Conservation (phyloP, 2,113 vertebrate genomes). For the Egretta garzetta region DNA sequence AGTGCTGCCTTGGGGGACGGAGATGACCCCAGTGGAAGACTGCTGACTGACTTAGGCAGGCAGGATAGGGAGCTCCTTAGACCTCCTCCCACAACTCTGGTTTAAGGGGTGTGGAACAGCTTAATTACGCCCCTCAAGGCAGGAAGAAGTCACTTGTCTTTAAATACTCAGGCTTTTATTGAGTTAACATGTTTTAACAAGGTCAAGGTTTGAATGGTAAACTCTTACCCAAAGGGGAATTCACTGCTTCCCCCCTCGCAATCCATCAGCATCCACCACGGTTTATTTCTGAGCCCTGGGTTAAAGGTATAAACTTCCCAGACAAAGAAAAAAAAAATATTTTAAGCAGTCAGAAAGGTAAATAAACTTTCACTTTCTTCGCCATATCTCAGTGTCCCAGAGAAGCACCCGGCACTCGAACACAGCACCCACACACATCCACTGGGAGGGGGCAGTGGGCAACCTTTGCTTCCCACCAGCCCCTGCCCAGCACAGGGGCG, state of each 20-base stretch:
- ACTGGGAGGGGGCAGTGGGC: background rate
- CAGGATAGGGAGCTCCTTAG: background rate
- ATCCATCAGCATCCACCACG: background rate
- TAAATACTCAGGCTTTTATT: constrained; percentile 53
- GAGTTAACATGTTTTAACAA: constrained; percentile 64
- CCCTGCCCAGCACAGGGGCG: rapidly evolving
- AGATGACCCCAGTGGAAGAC: background rate
- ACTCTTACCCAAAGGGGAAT: constrained; percentile 20
- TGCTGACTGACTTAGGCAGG: background rate
- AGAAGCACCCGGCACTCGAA: background rate
- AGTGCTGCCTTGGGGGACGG: background rate
- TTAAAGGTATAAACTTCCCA: background rate
- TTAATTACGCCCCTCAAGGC: constrained; percentile 55
- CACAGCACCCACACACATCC: background rate
- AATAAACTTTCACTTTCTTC: background rate
- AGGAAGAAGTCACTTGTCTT: constrained; percentile 60
- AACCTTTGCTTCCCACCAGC: background rate
- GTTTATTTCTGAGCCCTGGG: background rate
- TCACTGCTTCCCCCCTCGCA: background rate
- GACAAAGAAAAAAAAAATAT: background rate
- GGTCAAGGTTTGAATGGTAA: constrained; percentile 40
- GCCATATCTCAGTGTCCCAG: too few relatives aligned
- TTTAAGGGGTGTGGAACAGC: constrained; percentile 32
- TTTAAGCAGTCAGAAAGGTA: background rate
- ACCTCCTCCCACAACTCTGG: background rate